These are phyloP conservation scores for Formica aserva DNA, from an alignment of 2,888 invertebrate species.

Conservation along the genomic window DNA sequence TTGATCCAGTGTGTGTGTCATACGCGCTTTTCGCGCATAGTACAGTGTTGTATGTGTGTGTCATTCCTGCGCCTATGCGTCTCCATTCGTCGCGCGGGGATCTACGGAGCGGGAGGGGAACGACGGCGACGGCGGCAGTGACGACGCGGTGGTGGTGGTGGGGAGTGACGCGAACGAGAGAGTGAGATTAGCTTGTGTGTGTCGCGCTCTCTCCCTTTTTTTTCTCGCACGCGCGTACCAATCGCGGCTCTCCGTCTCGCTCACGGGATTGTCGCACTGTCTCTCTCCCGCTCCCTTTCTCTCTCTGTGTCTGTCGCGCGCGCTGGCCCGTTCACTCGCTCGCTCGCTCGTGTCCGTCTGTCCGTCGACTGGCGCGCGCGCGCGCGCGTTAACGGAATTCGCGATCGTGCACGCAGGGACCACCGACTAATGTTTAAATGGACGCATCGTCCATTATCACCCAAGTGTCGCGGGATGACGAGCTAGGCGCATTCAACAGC, in stretches of 20 bases:
- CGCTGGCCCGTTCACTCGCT: constrained; percentile 34
- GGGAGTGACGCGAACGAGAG: constrained; percentile 57
- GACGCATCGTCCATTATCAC: constrained; percentile 99
- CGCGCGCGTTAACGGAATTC: constrained; percentile 82
- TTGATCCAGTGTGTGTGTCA: background rate
- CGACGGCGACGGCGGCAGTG: constrained; percentile 45
- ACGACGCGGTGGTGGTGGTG: constrained; percentile 57
- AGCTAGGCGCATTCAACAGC: constrained; percentile 93
- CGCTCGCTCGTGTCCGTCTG: constrained; percentile 57
- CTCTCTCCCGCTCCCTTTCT: constrained; percentile 33
- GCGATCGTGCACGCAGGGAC: constrained; percentile 82
- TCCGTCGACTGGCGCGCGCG: constrained; percentile 65
- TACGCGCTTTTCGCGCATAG: background rate
- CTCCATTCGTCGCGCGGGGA: constrained; percentile 68
- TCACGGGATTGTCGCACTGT: constrained; percentile 45
- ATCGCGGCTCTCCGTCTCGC: constrained; percentile 24
- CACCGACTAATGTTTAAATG: constrained; percentile 92
- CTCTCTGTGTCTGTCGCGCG: constrained; percentile 31
- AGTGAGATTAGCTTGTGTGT: constrained; percentile 65
- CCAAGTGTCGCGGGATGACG: constrained; percentile 99
- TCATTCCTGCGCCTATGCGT: constrained; percentile 71
- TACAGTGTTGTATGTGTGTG: constrained; percentile 14
- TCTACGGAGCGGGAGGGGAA: constrained; percentile 66
- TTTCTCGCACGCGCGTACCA: background rate
- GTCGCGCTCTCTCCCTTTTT: constrained; percentile 48